Evolutionary conservation across 2,797 vertebrate genomes (phyloP).

Genomic region (Macropus fuliginosus): DNA sequence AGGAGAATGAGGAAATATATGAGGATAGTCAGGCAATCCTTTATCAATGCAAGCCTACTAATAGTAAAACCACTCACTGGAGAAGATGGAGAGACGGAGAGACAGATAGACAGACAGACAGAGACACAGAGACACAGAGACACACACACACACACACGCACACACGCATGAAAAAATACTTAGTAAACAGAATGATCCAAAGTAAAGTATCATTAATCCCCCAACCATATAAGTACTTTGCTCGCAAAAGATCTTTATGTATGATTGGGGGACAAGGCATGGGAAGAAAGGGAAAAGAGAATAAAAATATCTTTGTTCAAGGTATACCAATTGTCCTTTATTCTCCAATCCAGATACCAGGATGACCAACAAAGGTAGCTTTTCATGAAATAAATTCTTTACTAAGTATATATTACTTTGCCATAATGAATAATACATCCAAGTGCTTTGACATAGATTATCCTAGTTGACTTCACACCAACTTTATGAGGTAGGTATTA

Average conservation of each 20-base stretch:
- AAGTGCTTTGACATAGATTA: neutral
- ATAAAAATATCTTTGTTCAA: neutral
- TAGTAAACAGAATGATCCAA: neutral
- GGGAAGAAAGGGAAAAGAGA: neutral
- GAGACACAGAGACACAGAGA: neutral
- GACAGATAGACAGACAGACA: neutral
- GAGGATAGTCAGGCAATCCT: neutral
- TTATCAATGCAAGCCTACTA: neutral
- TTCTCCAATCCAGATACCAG: neutral
- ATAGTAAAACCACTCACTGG: neutral
- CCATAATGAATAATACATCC: neutral
- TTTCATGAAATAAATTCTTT: neutral
- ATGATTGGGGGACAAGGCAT: neutral
- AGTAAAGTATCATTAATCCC: neutral
- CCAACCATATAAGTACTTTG: neutral
- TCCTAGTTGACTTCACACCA: neutral
- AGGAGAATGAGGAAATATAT: neutral
- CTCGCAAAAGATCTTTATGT: neutral
- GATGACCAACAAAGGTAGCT: neutral
- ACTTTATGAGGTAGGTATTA: neutral
- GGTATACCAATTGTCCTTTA: neutral
- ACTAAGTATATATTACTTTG: neutral
- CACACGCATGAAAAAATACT: neutral
- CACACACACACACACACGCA: no score
- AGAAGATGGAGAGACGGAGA: neutral